phyloP scores from a whole-genome alignment of 35 echinoderm and acorn worm species.

The Lytechinus variegatus region DNA sequence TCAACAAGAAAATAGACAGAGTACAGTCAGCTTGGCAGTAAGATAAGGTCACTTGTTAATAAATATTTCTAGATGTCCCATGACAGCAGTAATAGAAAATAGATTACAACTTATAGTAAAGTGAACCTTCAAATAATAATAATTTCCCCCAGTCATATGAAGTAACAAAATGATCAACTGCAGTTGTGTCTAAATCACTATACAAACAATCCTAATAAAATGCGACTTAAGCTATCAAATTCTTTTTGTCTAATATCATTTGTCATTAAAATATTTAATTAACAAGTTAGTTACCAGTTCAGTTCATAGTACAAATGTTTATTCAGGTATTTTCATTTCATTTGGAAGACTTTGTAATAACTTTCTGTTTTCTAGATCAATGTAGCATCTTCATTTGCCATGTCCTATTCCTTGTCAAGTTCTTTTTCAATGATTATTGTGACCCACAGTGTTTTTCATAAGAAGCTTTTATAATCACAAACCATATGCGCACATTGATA shows the following conservation, averaged over 20 bases:
- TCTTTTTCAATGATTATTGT: no score
- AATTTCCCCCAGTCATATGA: neutral
- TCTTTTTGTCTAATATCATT: neutral
- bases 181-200: neutral
- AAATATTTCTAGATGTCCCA: slow-evolving; percentile 4
- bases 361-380: no score
- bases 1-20: slow-evolving; percentile 13
- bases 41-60: neutral
- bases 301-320: no score
- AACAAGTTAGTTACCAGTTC: no score
- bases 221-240: neutral
- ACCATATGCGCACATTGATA: no score
- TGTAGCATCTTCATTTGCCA: no score
- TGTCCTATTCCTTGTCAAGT: no score
- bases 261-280: no score
- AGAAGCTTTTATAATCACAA: no score
- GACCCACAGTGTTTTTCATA: no score
- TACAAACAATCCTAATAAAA: neutral
- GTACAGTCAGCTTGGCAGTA: neutral
- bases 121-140: neutral
- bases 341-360: no score
- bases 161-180: neutral
- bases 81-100: neutral
- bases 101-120: neutral
- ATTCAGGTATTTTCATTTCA: no score